A percentile compares a stretch with the other conserved stretches of the same genome.
Evolutionary conservation across 2,888 invertebrate genomes (phyloP).

Genomic region (Drosophila aldrichi): DNA sequence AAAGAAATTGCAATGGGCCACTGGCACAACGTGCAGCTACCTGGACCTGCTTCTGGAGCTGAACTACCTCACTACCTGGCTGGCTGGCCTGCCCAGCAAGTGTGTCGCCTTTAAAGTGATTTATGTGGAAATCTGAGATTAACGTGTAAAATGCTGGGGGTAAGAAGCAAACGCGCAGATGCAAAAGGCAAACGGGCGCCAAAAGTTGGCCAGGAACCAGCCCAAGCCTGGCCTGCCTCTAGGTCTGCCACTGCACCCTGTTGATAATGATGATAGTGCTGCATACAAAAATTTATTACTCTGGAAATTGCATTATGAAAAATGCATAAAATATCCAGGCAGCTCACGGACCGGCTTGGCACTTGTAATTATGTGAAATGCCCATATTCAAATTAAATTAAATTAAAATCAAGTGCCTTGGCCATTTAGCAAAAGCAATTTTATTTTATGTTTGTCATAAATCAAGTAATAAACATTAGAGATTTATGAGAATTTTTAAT

Average conservation of each 20-base stretch:
- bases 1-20: constrained; percentile 71
- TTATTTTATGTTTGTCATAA: constrained; percentile 2
- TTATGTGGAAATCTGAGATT: constrained; percentile 79
- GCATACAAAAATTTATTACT: constrained; percentile 65
- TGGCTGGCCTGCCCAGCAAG: constrained; percentile 39
- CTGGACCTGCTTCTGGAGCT: constrained; percentile 12
- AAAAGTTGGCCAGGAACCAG: constrained; percentile 38
- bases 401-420: constrained; percentile 44
- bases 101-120: constrained; percentile 79
- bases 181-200: constrained; percentile 53
- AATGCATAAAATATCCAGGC: constrained; percentile 64
- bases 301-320: constrained; percentile 81
- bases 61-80: constrained; percentile 8
- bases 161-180: constrained; percentile 35
- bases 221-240: constrained; percentile 1
- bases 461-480: constrained; percentile 14
- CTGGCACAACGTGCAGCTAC: constrained; percentile 10
- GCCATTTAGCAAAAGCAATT: constrained; percentile 1
- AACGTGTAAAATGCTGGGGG: constrained; percentile 56
- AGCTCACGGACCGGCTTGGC: not conserved
- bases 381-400: constrained; percentile 45
- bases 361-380: constrained; percentile 42
- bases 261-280: constrained; percentile 78
- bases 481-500: constrained; percentile 1
- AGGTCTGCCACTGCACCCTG: constrained; percentile 27